These are phyloP conservation scores for Drosophila dives DNA, from an alignment of 2,888 invertebrate genomes.

Conservation along the genomic window DNA sequence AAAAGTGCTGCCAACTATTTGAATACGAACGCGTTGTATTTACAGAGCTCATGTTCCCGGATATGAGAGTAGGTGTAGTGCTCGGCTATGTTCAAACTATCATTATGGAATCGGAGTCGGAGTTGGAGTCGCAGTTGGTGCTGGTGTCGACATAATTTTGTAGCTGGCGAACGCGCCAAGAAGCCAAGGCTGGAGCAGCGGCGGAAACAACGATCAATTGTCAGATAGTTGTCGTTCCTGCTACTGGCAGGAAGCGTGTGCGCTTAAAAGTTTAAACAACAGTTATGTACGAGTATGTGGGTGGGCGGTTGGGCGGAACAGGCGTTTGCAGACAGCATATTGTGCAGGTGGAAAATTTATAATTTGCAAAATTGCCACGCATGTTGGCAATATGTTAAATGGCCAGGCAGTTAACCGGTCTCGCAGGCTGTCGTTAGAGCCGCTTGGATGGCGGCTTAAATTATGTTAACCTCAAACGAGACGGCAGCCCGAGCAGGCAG, in stretches of 20 bases:
- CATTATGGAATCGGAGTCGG: conserved; percentile 8
- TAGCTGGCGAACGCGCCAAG: conserved; percentile 28
- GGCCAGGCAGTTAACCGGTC: conserved; percentile 61
- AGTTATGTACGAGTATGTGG: conserved; percentile 56
- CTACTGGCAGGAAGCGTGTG: conserved; percentile 53
- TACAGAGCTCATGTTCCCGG: conserved; percentile 30
- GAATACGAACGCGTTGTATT: conserved; percentile 30
- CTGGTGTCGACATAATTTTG: conserved; percentile 75
- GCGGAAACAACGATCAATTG: conserved; percentile 78
- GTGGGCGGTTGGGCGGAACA: conserved; percentile 22
- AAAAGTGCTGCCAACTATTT: conserved; percentile 49
- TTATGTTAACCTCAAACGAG: conserved; percentile 81
- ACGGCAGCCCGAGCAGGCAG: conserved; percentile 39
- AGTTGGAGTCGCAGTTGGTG: conserved; percentile 60
- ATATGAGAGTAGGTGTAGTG: conserved; percentile 12
- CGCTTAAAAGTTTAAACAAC: conserved; percentile 74
- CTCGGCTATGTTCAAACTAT: conserved; percentile 7
- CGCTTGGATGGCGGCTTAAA: conserved; percentile 72
- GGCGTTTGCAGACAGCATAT: conserved; percentile 56
- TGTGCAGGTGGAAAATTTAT: conserved; percentile 83
- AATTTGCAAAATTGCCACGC: conserved; percentile 82
- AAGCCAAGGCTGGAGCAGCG: conserved; percentile 48
- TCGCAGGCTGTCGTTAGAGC: conserved; percentile 49
- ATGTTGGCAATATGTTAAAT: conserved; percentile 76
- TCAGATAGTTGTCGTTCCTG: conserved; percentile 63